A percentile compares a stretch with the other conserved stretches of the same genome.
phyloP scores from a whole-genome alignment of 1,140 invertebrate genomes.

The Drosophila dunni region DNA sequence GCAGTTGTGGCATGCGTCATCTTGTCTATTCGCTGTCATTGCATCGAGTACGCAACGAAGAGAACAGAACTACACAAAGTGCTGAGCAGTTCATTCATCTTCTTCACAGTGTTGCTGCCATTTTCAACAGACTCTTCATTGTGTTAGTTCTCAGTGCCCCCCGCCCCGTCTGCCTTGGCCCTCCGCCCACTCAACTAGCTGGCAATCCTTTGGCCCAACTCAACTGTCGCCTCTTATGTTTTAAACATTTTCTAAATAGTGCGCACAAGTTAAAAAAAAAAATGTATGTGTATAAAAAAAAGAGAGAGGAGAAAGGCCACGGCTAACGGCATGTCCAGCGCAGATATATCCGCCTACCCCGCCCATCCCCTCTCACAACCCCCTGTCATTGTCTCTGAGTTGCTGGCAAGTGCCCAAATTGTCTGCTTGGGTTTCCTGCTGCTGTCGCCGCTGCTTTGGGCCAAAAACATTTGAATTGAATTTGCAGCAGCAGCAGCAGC shows the following conservation, averaged over 20 bases:
- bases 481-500: constrained; percentile 70
- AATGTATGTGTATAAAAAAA: constrained; percentile 3
- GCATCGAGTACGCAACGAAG: background rate
- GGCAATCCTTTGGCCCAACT: constrained; percentile 34
- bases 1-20: constrained; percentile 25
- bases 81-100: constrained; percentile 39
- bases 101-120: constrained; percentile 39
- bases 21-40: constrained; percentile 29
- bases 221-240: constrained; percentile 65
- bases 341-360: constrained; percentile 33
- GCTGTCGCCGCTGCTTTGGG: constrained; percentile 39
- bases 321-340: constrained; percentile 69
- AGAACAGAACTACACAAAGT: constrained; percentile 10
- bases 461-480: constrained; percentile 77
- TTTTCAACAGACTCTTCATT: constrained; percentile 32
- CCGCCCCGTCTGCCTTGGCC: constrained; percentile 18
- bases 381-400: constrained; percentile 14
- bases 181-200: constrained; percentile 34
- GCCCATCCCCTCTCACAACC: background rate
- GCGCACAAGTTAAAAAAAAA: constrained; percentile 7
- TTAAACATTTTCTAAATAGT: constrained; percentile 65
- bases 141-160: background rate
- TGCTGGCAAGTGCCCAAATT: constrained; percentile 74
- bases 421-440: constrained; percentile 37
- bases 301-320: constrained; percentile 43